Evolutionary conservation across 2,113 vertebrate species (phyloP), one percentile per base, ranked within the genome.

Genomic region (Quiscalus mexicanus): DNA sequence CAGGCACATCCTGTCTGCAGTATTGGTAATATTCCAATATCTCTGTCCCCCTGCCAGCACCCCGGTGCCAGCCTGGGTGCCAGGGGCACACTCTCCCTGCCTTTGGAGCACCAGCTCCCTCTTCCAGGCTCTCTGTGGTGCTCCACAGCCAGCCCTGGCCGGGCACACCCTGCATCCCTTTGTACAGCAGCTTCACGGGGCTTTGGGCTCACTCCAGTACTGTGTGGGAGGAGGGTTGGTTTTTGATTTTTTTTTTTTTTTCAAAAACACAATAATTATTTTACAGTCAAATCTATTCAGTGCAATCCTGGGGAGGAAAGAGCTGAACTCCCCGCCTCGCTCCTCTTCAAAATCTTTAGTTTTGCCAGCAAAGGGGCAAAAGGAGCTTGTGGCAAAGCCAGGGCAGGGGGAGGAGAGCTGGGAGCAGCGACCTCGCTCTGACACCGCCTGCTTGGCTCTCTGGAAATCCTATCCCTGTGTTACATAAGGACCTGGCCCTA

Each of bases 401-500:
- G 79, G 84, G 63, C 42, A 23, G 6, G 0, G 39, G 90, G 42
- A 2, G 24, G 63, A 60, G 78, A 88, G 82, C 76, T 30, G 39
- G 45, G 95, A 94, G 79, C 82, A 59, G 47, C 12, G 56, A 83
- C 71, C 95, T 93, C 56, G 8, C 86, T 37, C 76, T 70, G 76
- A 91, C 84, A 95, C 89, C 1, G 23, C 25, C 64, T n/a, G 68
- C 93, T 84, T 8, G 20, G 76, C 90, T 75, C 76, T 87, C 93
- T 93, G 96, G 95, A 95, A 96, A 94, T 90, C 20, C 60, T 90
- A 84, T 96, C 92, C 91, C 84, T 12, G 55, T 2, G 88, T 96
- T 93, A 93, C 83, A 89, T 94, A 95, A 97, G 73, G 89, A 93
- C 23, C 91, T 95, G 95, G 94, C 95, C 95, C 86, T 97, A 84